Evolutionary conservation across 92 coral and sea anemone species (phyloP), one percentile per base, ranked within the genome.

Genomic region (Anthopleura xanthogrammica): DNA sequence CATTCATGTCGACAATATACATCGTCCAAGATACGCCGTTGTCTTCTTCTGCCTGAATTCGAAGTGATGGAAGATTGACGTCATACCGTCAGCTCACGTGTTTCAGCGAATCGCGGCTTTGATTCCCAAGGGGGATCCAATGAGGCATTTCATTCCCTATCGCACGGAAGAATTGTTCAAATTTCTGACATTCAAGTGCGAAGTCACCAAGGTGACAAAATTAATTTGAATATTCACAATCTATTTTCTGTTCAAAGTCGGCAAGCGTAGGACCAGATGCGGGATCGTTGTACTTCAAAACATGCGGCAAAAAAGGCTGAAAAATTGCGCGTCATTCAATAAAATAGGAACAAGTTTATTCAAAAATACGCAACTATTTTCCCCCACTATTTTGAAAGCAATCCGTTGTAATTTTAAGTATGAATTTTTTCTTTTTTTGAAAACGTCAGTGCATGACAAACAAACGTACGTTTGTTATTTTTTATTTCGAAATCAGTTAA

Each of bases 1-100:
- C 98, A 50, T 87, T 89, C 83, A 91, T 85, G 55, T 82, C 95
- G 9, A 72, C 86, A 19, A 60, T 74, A 54, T 76, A 46, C 86
- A 76, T 74, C 57, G 52, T 75, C 73, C 74, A 68, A 68, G 42
- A 5, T 12, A 40, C 41, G 41, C 24, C 43, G 20, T n/a, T 29
- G 2, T 22, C 23, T 40, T 40, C 12, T 52, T 50, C 82, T 60
- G 48, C 42, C 70, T 56, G 20, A 7, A 39, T 50, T 7, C 48
- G 39, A 78, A 78, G 17, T 54, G 22, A 40, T 42, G 36, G 56
- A 12, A 36, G 43, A 1, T 68, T 68, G 74, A 68, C 74, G 74
- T 68, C 29, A 68, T 23, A 20, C 74, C 12, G 9, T 16, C 46
- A 16, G 14, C 43, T 65, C 83, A 80, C 82, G 82, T 56, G 82